Evolutionary conservation across 92 coral and sea anemone genomes (phyloP).

Genomic region (Paramuricea clavata): DNA sequence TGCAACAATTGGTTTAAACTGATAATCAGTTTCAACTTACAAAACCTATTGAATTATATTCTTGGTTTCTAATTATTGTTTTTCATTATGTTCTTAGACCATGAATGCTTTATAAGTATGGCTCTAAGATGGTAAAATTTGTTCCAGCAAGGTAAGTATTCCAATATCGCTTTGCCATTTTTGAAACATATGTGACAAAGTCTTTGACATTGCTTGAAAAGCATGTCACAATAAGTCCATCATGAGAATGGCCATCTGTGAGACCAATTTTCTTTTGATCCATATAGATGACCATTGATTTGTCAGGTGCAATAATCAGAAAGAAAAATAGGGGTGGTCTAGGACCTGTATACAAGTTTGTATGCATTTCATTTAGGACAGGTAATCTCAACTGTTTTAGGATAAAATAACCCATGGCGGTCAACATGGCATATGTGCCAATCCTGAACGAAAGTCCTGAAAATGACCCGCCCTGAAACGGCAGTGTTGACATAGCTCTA

Average conservation of each 20-base stretch:
- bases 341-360: no score
- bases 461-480: no score
- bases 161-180: slow-evolving; percentile 7
- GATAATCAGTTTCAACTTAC: not conserved
- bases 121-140: not conserved
- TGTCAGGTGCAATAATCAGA: slow-evolving; percentile 58
- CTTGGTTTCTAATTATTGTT: not conserved
- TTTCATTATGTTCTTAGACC: not conserved
- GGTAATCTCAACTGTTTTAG: no score
- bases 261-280: not conserved
- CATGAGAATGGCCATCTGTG: not conserved
- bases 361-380: no score
- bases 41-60: not conserved
- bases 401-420: no score
- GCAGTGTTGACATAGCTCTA: no score
- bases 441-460: no score
- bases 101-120: not conserved
- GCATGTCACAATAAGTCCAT: not conserved
- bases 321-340: no score
- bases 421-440: no score
- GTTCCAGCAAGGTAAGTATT: not conserved
- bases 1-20: not conserved
- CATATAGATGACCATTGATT: slow-evolving; percentile 39
- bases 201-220: not conserved
- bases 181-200: not conserved